Percentiles rank a stretch among this genome's conserved stretches.
phyloP scores from a whole-genome alignment of 2,113 vertebrate genomes.

The Lagopus leucura region DNA sequence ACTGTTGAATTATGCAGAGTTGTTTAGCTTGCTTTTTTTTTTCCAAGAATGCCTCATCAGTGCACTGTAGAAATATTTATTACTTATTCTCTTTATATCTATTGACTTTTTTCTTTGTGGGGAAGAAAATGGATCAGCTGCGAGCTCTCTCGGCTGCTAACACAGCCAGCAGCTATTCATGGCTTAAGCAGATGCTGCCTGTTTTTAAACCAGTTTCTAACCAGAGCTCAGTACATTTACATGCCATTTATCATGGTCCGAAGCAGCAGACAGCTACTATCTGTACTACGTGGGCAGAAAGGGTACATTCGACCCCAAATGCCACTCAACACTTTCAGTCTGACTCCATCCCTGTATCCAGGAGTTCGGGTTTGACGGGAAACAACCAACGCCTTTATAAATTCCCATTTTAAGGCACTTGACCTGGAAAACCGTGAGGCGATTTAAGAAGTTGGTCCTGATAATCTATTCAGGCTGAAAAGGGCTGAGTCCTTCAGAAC shows the following conservation, averaged over 20 bases:
- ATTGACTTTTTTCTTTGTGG: slow-evolving; percentile 50
- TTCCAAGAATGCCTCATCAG: slow-evolving; percentile 71
- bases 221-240: slow-evolving; percentile 52
- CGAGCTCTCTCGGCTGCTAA: slow-evolving; percentile 51
- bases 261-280: neutral
- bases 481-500: neutral
- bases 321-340: neutral
- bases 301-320: neutral
- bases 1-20: slow-evolving; percentile 57
- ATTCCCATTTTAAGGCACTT: neutral
- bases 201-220: slow-evolving; percentile 53
- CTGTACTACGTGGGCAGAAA: neutral
- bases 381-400: neutral
- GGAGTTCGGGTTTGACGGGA: neutral
- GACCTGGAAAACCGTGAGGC: neutral
- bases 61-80: slow-evolving; percentile 64
- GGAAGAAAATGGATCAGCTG: slow-evolving; percentile 57
- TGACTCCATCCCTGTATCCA: neutral
- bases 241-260: neutral
- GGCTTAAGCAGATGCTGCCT: slow-evolving; percentile 50
- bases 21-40: slow-evolving; percentile 64
- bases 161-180: slow-evolving; percentile 47
- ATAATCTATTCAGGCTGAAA: neutral
- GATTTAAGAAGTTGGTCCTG: neutral
- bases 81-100: slow-evolving; percentile 54